Evolutionary conservation across 2,113 vertebrate genomes (phyloP).

Genomic region (Zosterops borbonicus): DNA sequence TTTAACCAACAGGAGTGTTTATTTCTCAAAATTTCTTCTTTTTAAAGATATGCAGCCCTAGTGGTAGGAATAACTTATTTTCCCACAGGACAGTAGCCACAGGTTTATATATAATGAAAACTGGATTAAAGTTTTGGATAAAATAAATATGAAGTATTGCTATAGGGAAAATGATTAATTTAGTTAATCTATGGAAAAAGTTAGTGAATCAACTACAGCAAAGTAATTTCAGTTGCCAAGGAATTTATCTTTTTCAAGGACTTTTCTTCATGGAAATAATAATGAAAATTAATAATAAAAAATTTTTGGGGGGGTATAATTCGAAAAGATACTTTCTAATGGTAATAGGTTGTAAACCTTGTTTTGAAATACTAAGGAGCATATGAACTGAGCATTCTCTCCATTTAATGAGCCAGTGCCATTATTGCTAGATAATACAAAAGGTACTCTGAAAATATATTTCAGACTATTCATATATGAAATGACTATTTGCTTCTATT

Average conservation of each 20-base stretch:
- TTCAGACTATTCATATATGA: background rate
- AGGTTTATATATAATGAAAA: background rate
- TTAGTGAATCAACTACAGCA: background rate
- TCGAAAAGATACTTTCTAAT: background rate
- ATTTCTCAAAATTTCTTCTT: background rate
- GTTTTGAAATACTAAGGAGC: background rate
- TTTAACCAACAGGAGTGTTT: background rate
- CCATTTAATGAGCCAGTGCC: background rate
- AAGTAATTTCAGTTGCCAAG: background rate
- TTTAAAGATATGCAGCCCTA: background rate
- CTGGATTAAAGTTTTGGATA: background rate
- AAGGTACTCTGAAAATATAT: background rate
- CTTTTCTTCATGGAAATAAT: conserved; percentile 20
- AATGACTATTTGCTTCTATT: background rate
- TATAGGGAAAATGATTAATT: background rate
- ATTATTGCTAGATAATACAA: background rate
- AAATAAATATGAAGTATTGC: background rate
- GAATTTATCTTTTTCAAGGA: background rate
- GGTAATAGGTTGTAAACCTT: background rate
- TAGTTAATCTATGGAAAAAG: background rate
- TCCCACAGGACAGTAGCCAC: background rate
- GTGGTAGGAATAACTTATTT: background rate
- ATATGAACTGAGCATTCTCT: background rate
- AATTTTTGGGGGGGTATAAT: background rate
- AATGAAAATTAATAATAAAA: background rate